Base-by-base conservation (phyloP, 2,888 invertebrate species). In the Cybosia mesomella region DNA sequence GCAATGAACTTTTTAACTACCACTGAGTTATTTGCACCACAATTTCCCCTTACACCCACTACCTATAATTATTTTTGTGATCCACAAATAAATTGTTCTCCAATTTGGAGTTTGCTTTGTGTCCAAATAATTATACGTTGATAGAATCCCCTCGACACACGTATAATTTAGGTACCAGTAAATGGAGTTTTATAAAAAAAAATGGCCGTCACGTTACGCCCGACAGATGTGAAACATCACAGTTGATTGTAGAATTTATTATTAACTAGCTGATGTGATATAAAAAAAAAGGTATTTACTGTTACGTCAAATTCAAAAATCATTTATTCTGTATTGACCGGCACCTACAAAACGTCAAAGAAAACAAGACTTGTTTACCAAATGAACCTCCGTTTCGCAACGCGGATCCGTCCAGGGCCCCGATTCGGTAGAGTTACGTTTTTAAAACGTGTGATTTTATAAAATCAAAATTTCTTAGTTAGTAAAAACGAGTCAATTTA, bases 111-210 rank as follows among this genome's bases (percentile, higher is more conserved):
- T 49, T 8, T 3, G n/a, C 49, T n/a, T 49, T 9, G 2, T n/a
- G n/a, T 49, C n/a, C 49, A 49, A n/a, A n/a, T 49, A 49, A 49
- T 49, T 49, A 49, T 49, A 49, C 49, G n/a, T 18, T 49, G 49
- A 49, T n/a, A 9, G 18, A 9, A 7, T 49, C 49, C 49, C n/a
- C n/a, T 49, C 49, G 9, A 49, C 49, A 49, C 49, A 49, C 9
- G 9, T 49, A 49, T 49, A n/a, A 49, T n/a, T 18, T 43, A n/a
- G n/a, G n/a, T n/a, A 18, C 43, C 18, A 49, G n/a, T n/a, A n/a
- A 18, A n/a, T 8, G 49, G 18, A 18, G 5, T 49, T 8, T n/a
- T 39, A 13, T 15, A 4, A 49, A 49, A 49, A 49, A 49, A 49
- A 49, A n/a, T 49, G 18, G 9, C 9, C 0, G 49, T n/a, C 1